Percentiles rank a stretch among this genome's conserved stretches.
phyloP scores from a whole-genome alignment of 2,113 vertebrate species.

The Paralichthys olivaceus region DNA sequence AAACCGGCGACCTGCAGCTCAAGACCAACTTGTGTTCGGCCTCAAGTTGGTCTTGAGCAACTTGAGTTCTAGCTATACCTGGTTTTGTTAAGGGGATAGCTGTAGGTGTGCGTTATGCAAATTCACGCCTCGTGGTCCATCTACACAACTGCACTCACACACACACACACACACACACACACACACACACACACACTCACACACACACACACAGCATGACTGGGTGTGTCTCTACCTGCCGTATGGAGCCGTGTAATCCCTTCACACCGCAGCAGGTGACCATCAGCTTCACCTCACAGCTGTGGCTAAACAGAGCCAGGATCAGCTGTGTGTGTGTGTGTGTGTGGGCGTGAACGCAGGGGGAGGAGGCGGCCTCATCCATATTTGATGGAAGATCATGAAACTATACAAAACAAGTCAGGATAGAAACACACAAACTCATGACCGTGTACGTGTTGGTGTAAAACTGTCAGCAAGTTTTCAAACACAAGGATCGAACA shows the following conservation, averaged over 20 bases:
- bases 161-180: too few species aligned
- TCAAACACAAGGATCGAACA: neutral
- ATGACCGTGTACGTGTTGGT: too few species aligned
- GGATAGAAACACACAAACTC: conserved; percentile 13
- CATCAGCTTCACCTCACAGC: conserved; percentile 32
- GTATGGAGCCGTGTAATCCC: conserved; percentile 38
- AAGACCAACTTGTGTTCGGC: too few species aligned
- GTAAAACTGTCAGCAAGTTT: neutral
- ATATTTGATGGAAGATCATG: conserved; percentile 63
- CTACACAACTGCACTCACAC: too few species aligned
- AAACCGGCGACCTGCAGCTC: too few species aligned
- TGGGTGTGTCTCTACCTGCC: conserved; percentile 36
- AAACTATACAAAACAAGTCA: conserved; percentile 6
- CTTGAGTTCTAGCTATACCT: too few species aligned
- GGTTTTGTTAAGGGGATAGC: too few species aligned
- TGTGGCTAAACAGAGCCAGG: conserved; percentile 11
- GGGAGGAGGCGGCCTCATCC: conserved; percentile 51
- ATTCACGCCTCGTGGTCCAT: too few species aligned
- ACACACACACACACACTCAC: conserved; percentile 12
- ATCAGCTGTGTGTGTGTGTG: conserved; percentile 22
- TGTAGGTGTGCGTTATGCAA: too few species aligned
- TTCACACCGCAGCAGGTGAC: conserved; percentile 30
- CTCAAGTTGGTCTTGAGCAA: too few species aligned
- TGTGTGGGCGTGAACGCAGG: neutral
- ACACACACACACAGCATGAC: conserved; percentile 38